Percentiles rank a stretch among this genome's conserved stretches.
phyloP scores from a whole-genome alignment of 2,797 vertebrate genomes.

The Sebastes oblongus region DNA sequence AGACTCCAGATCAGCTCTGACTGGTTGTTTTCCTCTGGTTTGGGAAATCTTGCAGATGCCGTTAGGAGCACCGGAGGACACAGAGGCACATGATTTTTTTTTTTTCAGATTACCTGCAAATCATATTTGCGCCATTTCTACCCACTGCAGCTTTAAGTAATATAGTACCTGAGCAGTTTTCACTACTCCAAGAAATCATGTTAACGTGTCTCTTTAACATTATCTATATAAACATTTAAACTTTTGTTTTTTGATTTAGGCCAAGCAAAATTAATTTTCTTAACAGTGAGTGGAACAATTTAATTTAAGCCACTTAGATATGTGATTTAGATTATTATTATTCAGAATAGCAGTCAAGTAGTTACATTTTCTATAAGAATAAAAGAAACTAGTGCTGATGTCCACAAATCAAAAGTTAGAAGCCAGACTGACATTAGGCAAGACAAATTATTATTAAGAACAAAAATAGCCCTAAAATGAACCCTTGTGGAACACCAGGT shows the following conservation, averaged over 20 bases:
- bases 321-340: background rate
- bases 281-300: background rate
- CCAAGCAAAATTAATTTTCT: background rate
- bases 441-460: background rate
- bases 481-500: background rate
- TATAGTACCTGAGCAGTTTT: background rate
- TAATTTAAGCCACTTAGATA: background rate
- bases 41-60: too few relatives aligned
- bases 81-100: too few relatives aligned
- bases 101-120: too few relatives aligned
- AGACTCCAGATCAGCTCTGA: too few relatives aligned
- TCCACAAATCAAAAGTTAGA: background rate
- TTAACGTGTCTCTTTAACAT: too few relatives aligned
- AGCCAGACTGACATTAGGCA: background rate
- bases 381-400: background rate
- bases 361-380: background rate
- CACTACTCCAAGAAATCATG: background rate
- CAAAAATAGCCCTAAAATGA: background rate
- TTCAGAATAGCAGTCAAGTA: background rate
- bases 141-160: too few relatives aligned
- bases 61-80: too few relatives aligned
- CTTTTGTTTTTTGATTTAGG: background rate
- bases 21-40: too few relatives aligned
- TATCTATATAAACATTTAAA: background rate
- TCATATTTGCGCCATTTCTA: too few relatives aligned